These are phyloP conservation scores for Stenodema calcarata DNA, from an alignment of 2,888 invertebrate genomes.

Conservation along the genomic window DNA sequence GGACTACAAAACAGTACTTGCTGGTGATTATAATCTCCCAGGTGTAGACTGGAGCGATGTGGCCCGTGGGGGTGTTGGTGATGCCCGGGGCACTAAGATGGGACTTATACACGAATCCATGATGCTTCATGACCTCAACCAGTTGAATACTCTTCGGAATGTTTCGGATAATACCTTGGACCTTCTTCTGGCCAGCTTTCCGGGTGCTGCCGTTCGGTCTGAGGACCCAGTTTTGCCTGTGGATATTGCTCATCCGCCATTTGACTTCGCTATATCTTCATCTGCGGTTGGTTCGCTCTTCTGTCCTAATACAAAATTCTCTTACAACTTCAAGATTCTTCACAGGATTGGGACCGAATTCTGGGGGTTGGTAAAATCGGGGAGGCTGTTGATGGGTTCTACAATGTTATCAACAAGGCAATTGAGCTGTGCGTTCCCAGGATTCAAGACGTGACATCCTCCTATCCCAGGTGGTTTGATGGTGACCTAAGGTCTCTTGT, in stretches of 20 bases:
- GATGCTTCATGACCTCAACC: not conserved
- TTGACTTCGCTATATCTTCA: too few relatives aligned
- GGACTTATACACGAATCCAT: not conserved
- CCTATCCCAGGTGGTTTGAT: not conserved
- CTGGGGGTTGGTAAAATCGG: not conserved
- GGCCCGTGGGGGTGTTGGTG: not conserved
- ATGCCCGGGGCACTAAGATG: not conserved
- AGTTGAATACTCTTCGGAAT: not conserved
- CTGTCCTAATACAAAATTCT: not conserved
- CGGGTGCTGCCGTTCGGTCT: not conserved
- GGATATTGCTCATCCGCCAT: too few relatives aligned
- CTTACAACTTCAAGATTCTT: not conserved
- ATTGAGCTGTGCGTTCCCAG: not conserved
- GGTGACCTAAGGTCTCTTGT: not conserved
- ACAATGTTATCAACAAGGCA: not conserved
- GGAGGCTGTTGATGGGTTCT: not conserved
- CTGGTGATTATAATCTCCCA: not conserved
- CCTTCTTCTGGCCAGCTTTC: not conserved
- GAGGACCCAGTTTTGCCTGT: not conserved
- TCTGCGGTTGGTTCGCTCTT: not conserved
- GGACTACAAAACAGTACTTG: not conserved
- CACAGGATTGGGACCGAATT: not conserved
- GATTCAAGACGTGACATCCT: not conserved
- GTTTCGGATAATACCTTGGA: not conserved
- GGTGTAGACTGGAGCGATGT: not conserved